A percentile compares a stretch with the other conserved stretches of the same genome.
These are phyloP conservation scores for Oreochromis grahami DNA, from an alignment of 2,797 vertebrate genomes.

Conservation along the genomic window DNA sequence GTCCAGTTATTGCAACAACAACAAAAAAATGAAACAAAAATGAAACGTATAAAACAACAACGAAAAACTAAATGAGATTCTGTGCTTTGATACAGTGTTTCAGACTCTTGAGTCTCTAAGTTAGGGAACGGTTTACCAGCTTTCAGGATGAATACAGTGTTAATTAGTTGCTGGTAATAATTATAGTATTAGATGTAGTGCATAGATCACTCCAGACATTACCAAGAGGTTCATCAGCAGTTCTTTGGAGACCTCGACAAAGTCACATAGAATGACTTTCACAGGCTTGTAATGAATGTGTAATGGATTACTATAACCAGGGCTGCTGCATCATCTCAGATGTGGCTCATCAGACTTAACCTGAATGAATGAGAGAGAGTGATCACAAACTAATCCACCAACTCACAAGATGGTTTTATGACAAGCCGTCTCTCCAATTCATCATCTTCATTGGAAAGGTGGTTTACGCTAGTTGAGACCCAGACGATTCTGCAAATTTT, in stretches of 20 bases:
- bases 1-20: not conserved
- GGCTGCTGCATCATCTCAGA: not conserved
- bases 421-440: not conserved
- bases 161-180: not conserved
- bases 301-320: not conserved
- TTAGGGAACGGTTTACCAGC: not conserved
- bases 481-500: not conserved
- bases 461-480: not conserved
- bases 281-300: not conserved
- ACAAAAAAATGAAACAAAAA: not conserved
- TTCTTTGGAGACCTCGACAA: not conserved
- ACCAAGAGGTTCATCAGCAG: not conserved
- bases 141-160: not conserved
- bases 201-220: not conserved
- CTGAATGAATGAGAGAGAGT: not conserved
- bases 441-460: not conserved
- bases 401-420: not conserved
- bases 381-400: not conserved
- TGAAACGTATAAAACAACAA: fast-evolving
- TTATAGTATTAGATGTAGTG: not conserved
- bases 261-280: not conserved
- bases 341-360: not conserved
- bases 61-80: not conserved
- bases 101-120: not conserved
- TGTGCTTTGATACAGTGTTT: not conserved